Percentiles rank a stretch among this genome's conserved stretches.
Evolutionary conservation across 1,140 invertebrate genomes (phyloP).

Genomic region (honey bee (Apis mellifera)): DNA sequence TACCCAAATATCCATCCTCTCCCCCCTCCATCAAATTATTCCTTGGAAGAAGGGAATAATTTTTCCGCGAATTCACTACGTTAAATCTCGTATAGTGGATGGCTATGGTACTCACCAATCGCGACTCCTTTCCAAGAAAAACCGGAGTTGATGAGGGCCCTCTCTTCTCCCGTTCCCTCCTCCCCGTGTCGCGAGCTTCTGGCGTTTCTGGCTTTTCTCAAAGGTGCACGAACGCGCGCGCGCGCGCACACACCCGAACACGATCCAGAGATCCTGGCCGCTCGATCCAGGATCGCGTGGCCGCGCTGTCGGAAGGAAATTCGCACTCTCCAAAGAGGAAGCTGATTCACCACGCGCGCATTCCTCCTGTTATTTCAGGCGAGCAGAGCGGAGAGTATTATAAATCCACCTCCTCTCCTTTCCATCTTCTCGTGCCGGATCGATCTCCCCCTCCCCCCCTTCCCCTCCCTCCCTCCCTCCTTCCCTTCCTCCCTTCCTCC

Average conservation of each 20-base stretch:
- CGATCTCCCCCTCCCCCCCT: neutral
- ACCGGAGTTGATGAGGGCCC: too few species aligned
- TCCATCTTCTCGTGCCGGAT: conserved; percentile 20
- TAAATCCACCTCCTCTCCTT: conserved; percentile 45
- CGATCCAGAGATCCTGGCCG: neutral
- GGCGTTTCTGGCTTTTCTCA: conserved; percentile 69
- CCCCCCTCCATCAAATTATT: too few species aligned
- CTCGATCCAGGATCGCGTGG: conserved; percentile 14
- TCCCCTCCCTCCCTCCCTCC: neutral
- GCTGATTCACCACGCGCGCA: conserved; percentile 62
- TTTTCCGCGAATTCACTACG: neutral
- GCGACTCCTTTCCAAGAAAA: too few species aligned
- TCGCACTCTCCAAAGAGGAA: conserved; percentile 47
- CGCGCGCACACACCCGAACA: neutral
- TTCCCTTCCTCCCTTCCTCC: neutral
- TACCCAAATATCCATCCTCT: too few species aligned
- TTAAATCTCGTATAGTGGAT: too few species aligned
- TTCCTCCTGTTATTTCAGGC: conserved; percentile 66
- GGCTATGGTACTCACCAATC: neutral
- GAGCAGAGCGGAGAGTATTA: conserved; percentile 22
- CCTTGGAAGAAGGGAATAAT: too few species aligned
- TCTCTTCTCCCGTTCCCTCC: neutral
- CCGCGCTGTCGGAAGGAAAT: conserved; percentile 47
- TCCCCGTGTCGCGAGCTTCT: conserved; percentile 22
- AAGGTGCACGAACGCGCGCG: neutral